phyloP scores from a whole-genome alignment of 1,140 invertebrate genomes.

The Ceratosolen solmsi region DNA sequence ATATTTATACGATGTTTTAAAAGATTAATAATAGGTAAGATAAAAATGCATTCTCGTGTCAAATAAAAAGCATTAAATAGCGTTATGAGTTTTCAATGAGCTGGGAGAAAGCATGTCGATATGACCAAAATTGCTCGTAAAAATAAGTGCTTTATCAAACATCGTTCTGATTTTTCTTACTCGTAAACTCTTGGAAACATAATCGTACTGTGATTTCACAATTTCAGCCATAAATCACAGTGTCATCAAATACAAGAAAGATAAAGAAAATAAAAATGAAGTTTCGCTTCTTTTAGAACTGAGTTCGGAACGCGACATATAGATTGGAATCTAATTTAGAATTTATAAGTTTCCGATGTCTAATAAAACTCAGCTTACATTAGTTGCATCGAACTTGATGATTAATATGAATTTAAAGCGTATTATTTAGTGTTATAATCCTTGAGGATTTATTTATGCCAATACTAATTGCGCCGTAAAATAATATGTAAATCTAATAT shows the following conservation, averaged over 20 bases:
- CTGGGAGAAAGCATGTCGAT: conserved; percentile 15
- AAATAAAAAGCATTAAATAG: conserved; percentile 39
- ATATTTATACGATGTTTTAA: conserved; percentile 19
- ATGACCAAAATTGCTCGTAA: conserved; percentile 32
- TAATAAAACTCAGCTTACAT: background rate
- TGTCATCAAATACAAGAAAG: conserved; percentile 19
- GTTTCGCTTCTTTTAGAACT: background rate
- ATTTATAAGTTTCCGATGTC: background rate
- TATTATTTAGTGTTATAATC: too few relatives aligned
- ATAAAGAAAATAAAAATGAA: background rate
- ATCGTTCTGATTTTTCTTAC: conserved; percentile 25
- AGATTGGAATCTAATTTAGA: background rate
- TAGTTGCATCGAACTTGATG: background rate
- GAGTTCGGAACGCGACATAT: background rate
- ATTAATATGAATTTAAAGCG: too few relatives aligned
- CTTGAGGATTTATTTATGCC: too few relatives aligned
- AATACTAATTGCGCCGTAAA: too few relatives aligned
- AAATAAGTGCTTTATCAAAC: conserved; percentile 40
- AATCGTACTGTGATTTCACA: background rate
- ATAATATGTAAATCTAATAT: too few relatives aligned
- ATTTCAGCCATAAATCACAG: background rate
- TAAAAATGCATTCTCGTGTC: conserved; percentile 24
- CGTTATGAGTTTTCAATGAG: conserved; percentile 56
- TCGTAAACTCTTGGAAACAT: conserved; percentile 16
- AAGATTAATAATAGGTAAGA: background rate